These are phyloP conservation scores for Caenorhabditis japonica DNA, from an alignment of 2,888 invertebrate genomes.

Conservation along the genomic window DNA sequence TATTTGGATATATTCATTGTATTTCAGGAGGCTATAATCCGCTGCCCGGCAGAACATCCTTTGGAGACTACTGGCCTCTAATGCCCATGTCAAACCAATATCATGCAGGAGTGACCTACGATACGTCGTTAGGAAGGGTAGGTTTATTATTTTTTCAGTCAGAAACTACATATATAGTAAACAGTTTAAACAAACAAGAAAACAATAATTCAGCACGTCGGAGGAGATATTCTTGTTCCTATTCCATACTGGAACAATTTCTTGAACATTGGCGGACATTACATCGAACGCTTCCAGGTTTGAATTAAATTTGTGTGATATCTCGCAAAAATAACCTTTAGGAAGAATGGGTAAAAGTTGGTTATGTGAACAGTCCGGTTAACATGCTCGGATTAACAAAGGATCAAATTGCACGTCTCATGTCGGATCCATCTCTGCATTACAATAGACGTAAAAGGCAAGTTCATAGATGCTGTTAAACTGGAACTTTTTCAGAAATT, in stretches of 20 bases:
- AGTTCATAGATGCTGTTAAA: too few relatives aligned
- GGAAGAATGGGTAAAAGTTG: constrained; percentile 58
- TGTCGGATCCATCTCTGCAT: constrained; percentile 56
- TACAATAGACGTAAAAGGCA: constrained; percentile 50
- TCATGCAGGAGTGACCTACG: constrained; percentile 55
- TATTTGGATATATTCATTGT: too few relatives aligned
- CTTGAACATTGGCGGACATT: constrained; percentile 58
- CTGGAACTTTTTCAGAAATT: constrained; percentile 54
- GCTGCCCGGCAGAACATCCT: constrained; percentile 58
- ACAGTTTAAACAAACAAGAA: too few relatives aligned
- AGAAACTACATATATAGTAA: too few relatives aligned
- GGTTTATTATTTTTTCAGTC: not conserved
- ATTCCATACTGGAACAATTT: constrained; percentile 61
- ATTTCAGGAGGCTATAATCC: constrained; percentile 56
- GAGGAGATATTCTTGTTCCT: constrained; percentile 59
- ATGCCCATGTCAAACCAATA: constrained; percentile 61
- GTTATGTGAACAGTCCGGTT: constrained; percentile 57
- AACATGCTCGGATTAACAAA: constrained; percentile 58
- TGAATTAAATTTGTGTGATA: too few relatives aligned
- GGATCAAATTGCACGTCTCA: constrained; percentile 50
- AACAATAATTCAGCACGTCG: constrained; percentile 52
- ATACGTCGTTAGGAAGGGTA: constrained; percentile 56
- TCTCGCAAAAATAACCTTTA: too few relatives aligned
- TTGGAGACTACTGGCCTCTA: constrained; percentile 62
- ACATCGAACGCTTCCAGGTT: constrained; percentile 60